Evolutionary conservation across 2,888 invertebrate genomes (phyloP), one percentile per base, ranked within the genome.

Genomic region (Mycalesis mineus): DNA sequence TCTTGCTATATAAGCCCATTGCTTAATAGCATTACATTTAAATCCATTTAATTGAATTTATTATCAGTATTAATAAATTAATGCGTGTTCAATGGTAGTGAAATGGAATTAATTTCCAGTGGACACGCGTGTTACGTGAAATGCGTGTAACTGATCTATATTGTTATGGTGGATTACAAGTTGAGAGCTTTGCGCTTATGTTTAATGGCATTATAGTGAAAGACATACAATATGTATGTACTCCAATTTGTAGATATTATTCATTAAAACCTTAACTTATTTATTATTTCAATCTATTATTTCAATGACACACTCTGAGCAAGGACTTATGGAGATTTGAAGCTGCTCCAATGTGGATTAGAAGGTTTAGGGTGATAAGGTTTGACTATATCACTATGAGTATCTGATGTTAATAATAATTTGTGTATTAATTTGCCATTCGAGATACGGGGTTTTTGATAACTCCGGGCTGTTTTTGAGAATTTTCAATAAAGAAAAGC

Each of bases 31-130:
- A 41, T 41, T 17, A 41, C 11, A 11, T 1, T 28, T 41, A 17
- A 22, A 44, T 44, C 14, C 7, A 11, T 11, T 42, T 11, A 28
- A 22, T 42, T 9, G 4, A 36, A 22, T 42, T 42, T 22, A 42
- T 5, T 28, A 28, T n/a, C 28, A 13, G 7, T 7, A 14, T 44
- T 44, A 44, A 44, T 44, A 28, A 44, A 44, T 29, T 28, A 29
- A 45, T 9, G 45, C 13, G 13, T 14, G 29, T 2, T 14, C 28
- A 44, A 41, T 28, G 29, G 14, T 45, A 39, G 47, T 36, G 39
- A 47, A 54, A 29, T 54, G 29, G 45, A 29, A 29, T 9, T 29
- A 14, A 31, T 31, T 45, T 45, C 29, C 45, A 45, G 14, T 45
- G 13, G 29, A 45, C 17, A 13, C 7, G 14, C 45, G 29, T 29